Evolutionary conservation across 2,888 invertebrate genomes (phyloP).

Genomic region (Platynereis dumerilii): DNA sequence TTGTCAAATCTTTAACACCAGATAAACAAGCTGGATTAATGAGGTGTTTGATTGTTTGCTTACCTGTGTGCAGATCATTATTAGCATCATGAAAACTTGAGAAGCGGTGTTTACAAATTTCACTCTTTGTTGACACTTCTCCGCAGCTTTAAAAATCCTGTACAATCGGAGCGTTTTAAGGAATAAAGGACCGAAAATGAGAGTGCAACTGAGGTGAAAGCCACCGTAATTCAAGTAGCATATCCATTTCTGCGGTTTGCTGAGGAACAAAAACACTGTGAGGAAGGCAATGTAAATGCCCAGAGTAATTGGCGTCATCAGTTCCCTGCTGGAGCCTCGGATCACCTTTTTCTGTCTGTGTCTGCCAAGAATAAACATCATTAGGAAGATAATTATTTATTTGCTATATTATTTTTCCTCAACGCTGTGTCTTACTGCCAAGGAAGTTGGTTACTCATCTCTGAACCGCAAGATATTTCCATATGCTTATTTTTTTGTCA

Average conservation of each 20-base stretch:
- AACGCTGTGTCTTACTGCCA: too few species aligned
- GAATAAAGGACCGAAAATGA: conserved; percentile 18
- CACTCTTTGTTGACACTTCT: conserved; percentile 10
- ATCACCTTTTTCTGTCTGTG: conserved; percentile 13
- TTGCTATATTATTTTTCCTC: too few species aligned
- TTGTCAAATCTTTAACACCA: too few species aligned
- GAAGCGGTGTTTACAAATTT: not conserved
- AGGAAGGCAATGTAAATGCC: conserved; percentile 9
- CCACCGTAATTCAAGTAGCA: conserved; percentile 10
- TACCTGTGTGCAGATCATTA: not conserved
- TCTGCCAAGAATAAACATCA: not conserved
- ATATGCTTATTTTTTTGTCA: too few species aligned
- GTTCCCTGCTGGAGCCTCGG: conserved; percentile 17
- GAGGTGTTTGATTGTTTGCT: too few species aligned
- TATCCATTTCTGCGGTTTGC: not conserved
- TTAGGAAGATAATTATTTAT: not conserved
- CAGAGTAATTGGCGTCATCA: conserved; percentile 1
- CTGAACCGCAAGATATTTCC: too few species aligned
- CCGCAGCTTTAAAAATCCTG: conserved; percentile 16
- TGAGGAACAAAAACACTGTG: conserved; percentile 11
- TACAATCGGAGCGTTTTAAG: conserved; percentile 11
- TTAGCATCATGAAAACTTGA: not conserved
- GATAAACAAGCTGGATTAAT: too few species aligned
- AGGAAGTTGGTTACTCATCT: too few species aligned
- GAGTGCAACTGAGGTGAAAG: conserved; percentile 15